Evolutionary conservation across 2,113 vertebrate species (phyloP), one percentile per base, ranked within the genome.

Genomic region (Notothenia rossii): DNA sequence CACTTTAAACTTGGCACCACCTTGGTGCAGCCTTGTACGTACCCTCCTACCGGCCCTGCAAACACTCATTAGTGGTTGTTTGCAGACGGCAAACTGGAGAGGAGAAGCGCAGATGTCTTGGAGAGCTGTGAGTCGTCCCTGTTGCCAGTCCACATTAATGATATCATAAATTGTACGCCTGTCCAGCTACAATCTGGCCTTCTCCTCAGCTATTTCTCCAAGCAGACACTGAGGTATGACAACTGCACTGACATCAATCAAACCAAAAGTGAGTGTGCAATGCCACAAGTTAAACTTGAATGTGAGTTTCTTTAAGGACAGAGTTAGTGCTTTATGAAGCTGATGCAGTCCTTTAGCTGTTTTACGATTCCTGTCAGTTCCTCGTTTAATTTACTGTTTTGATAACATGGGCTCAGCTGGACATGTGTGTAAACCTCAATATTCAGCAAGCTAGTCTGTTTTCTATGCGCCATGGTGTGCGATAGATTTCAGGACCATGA

Each of bases 1-100:
- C 68, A 73, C 65, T 86, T 84, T 61, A 72, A 81, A 80, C 77
- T 89, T 88, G 89, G 86, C 85, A 70, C 17, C 7, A 8, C 18
- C 62, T 79, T 64, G 7, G 17, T 25, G 14, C 56, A 73, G 36
- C 70, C 82, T 69, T n/a, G 43, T 18, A 51, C 54, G 14, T 56
- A 51, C 45, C 60, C 29, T 69, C 49, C 61, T 65, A 48, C 54
- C 18, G 66, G 12, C 49, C 49, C 29, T 56, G 54, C 64, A 70
- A 58, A 77, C 61, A 76, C 62, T 83, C 11, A 40, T 67, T 14
- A 1, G 62, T 25, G 3, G 71, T 53, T 61, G 50, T 59, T 67
- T 79, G 49, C 55, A 51, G 78, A 81, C 14, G 22, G 67, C 79
- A 46, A 65, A 22, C 64, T 11, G 12, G 74, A 72, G 72, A 77